Conservation (phyloP, 2,888 invertebrate genomes). For the Neoascia interrupta region DNA sequence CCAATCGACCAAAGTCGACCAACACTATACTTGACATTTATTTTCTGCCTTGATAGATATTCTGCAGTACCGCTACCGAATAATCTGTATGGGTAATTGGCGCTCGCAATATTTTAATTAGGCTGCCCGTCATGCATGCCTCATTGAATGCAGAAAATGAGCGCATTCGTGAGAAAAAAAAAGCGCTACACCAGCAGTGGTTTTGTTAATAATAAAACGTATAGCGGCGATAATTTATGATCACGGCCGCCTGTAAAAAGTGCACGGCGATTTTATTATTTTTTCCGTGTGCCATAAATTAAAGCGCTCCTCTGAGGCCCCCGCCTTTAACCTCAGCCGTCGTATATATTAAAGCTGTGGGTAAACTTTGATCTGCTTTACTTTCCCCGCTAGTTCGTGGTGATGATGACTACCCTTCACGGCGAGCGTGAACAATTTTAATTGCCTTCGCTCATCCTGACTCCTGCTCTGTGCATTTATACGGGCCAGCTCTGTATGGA, state of each 20-base stretch:
- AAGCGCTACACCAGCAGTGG: no score
- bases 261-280: conserved; percentile 57
- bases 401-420: background rate
- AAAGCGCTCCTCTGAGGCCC: conserved; percentile 36
- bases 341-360: conserved; percentile 24
- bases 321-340: conserved; percentile 36
- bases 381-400: conserved; percentile 26
- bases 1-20: no score
- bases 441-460: conserved; percentile 46
- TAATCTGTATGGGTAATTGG: no score
- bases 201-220: conserved; percentile 57
- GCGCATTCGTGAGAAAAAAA: no score
- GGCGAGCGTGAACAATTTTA: conserved; percentile 34
- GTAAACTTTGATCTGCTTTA: conserved; percentile 55
- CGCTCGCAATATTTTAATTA: conserved; percentile 54
- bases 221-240: conserved; percentile 55
- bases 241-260: conserved; percentile 25
- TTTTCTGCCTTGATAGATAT: no score
- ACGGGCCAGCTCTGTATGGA: no score
- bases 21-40: no score
- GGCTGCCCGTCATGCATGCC: conserved; percentile 23
- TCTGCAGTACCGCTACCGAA: no score
- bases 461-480: no score
- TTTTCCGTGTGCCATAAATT: conserved; percentile 62
- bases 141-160: conserved; percentile 32